These are phyloP conservation scores for Oithona nana DNA, from an alignment of 2,888 invertebrate species.

Conservation along the genomic window DNA sequence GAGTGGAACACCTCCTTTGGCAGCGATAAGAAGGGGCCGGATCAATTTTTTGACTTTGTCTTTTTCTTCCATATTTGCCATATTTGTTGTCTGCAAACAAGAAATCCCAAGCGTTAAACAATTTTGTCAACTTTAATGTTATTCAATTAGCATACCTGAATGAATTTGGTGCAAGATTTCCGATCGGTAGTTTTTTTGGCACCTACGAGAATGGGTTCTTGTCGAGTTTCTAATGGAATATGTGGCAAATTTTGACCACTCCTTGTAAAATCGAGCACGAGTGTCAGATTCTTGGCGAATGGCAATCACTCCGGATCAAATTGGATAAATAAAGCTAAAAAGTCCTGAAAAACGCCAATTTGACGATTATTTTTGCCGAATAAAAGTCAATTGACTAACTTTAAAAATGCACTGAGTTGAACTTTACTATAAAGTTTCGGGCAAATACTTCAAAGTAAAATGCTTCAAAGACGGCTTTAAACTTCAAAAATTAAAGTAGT, in stretches of 20 bases:
- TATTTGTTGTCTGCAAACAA: neutral
- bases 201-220: neutral
- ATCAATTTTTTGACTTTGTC: constrained; percentile 2
- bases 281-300: neutral
- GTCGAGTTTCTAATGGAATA: neutral
- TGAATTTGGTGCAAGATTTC: neutral
- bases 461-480: too few relatives aligned
- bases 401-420: too few relatives aligned
- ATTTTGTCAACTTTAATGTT: too few relatives aligned
- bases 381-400: too few relatives aligned
- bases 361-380: too few relatives aligned
- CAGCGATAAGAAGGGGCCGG: neutral
- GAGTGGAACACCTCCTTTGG: constrained; percentile 5
- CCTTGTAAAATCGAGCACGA: neutral
- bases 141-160: neutral
- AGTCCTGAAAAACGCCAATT: neutral
- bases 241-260: neutral
- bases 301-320: neutral
- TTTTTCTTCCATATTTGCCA: neutral
- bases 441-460: too few relatives aligned
- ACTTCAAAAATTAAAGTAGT: too few relatives aligned
- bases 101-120: too few relatives aligned
- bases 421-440: too few relatives aligned
- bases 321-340: neutral
- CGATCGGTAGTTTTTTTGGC: neutral